Percentiles rank a stretch among this genome's conserved stretches.
Conservation (phyloP, 2,888 invertebrate species). For the Dryadula phaetusa region DNA sequence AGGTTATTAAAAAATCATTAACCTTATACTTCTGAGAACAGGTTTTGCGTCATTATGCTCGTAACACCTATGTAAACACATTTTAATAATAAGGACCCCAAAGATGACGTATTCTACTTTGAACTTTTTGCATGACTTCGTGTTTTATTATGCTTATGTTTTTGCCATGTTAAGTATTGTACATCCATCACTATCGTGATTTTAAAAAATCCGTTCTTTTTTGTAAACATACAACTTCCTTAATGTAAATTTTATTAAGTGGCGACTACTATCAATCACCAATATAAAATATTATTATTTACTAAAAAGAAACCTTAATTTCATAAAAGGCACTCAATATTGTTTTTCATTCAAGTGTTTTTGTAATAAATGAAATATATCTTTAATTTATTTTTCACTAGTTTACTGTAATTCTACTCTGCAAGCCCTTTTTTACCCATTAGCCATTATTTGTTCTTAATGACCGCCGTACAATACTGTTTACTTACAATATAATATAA, state of each 20-base stretch:
- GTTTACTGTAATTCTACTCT: no score
- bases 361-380: no score
- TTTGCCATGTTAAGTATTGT: conserved; percentile 11
- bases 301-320: background rate
- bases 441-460: no score
- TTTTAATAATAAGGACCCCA: background rate
- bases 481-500: no score
- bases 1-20: conserved; percentile 16
- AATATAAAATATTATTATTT: background rate
- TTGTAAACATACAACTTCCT: conserved; percentile 4
- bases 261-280: background rate
- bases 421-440: no score
- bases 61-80: background rate
- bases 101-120: conserved; percentile 1
- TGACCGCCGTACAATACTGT: no score
- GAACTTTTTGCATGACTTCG: conserved; percentile 5
- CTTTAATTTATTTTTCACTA: no score
- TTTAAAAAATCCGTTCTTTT: conserved; percentile 6
- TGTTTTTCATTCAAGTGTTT: no score
- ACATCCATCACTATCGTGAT: background rate
- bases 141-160: background rate
- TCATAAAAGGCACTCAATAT: background rate
- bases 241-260: background rate
- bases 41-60: background rate
- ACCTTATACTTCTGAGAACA: background rate